A percentile compares a stretch with the other conserved stretches of the same genome.
phyloP scores from a whole-genome alignment of 2,113 vertebrate species.

The Sphaerodactylus townsendi region DNA sequence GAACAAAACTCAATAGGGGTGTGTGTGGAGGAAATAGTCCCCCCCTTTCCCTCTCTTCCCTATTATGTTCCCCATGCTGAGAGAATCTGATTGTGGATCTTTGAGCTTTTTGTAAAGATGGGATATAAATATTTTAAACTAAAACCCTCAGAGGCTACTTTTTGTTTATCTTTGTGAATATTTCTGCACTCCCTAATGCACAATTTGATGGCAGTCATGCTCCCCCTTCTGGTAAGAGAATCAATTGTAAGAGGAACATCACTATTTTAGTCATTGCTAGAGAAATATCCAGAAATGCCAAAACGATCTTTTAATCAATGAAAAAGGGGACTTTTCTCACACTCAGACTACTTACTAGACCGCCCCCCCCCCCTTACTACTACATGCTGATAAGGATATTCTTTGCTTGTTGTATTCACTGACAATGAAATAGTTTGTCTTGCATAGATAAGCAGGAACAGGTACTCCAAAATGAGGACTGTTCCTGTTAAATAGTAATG shows the following conservation, averaged over 20 bases:
- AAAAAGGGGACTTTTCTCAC: not conserved
- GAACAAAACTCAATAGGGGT: no score
- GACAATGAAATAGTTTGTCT: not conserved
- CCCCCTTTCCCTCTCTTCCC: no score
- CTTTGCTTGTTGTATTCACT: not conserved
- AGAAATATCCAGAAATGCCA: not conserved
- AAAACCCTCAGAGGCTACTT: not conserved
- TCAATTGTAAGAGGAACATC: not conserved
- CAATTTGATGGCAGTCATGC: conserved; percentile 3
- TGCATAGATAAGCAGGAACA: not conserved
- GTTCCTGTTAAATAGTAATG: no score
- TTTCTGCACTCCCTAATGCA: not conserved
- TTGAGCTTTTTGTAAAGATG: no score
- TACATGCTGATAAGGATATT: not conserved
- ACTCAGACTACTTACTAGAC: not conserved
- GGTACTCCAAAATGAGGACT: no score
- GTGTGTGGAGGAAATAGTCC: no score
- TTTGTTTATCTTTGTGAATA: not conserved
- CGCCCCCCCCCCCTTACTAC: no score
- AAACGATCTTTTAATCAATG: not conserved
- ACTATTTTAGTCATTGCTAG: no score
- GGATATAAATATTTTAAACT: no score
- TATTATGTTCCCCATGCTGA: no score
- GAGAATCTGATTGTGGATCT: no score
- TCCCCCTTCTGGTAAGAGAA: conserved; percentile 14